phyloP scores from a whole-genome alignment of 2,113 vertebrate genomes.

The Poecile atricapillus region DNA sequence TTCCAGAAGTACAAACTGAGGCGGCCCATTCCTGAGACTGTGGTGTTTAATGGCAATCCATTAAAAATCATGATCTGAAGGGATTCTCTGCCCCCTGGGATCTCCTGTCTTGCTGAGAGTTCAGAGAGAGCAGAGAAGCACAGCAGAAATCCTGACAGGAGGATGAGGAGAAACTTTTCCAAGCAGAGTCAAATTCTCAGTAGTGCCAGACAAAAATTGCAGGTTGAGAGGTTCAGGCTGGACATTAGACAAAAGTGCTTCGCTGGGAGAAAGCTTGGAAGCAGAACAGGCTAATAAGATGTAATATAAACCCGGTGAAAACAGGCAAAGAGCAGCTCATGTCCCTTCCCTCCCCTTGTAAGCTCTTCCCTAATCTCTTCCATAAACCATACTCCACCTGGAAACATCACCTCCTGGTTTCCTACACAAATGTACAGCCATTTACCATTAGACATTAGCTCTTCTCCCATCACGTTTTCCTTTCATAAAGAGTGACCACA shows the following conservation, averaged over 20 bases:
- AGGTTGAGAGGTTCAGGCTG: not conserved
- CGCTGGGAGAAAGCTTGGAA: not conserved
- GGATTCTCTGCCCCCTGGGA: not conserved
- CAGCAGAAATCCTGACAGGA: not conserved
- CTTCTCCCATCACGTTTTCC: not conserved
- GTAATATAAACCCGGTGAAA: not conserved
- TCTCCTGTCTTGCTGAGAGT: not conserved
- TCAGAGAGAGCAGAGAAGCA: not conserved
- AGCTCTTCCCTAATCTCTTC: not conserved
- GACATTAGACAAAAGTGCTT: not conserved
- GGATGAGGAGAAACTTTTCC: not conserved
- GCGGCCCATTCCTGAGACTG: not conserved
- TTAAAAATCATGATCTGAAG: not conserved
- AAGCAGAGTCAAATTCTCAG: not conserved
- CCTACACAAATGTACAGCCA: not conserved
- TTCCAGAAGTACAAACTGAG: not conserved
- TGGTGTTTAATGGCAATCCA: not conserved
- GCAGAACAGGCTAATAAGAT: not conserved
- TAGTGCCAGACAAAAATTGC: not conserved
- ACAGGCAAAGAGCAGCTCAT: not conserved
- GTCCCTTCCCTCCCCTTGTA: not conserved
- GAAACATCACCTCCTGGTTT: not conserved
- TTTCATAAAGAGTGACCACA: not conserved
- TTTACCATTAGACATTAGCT: rapidly evolving
- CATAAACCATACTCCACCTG: not conserved